phyloP scores from a whole-genome alignment of 2,888 invertebrate genomes.

The Ormyrus pomaceus region DNA sequence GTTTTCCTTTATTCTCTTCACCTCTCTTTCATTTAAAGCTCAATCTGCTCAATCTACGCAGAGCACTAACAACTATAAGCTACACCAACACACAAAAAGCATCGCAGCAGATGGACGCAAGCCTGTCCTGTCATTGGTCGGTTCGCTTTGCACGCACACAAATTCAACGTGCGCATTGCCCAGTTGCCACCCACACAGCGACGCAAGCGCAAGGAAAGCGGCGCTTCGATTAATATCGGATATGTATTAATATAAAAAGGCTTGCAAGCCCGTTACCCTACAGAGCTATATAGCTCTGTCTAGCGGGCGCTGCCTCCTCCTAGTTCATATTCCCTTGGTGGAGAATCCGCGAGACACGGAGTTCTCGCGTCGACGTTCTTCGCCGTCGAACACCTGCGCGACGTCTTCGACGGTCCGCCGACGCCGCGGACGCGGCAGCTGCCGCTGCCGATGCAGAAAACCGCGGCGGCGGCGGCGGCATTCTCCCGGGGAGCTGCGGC shows the following conservation, averaged over 20 bases:
- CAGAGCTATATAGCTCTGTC: no score
- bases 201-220: background rate
- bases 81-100: no score
- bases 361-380: conserved; percentile 71
- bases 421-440: background rate
- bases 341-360: conserved; percentile 72
- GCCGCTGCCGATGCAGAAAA: conserved; percentile 5
- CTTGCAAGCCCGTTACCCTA: background rate
- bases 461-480: conserved; percentile 29
- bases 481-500: background rate
- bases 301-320: conserved; percentile 51
- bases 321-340: conserved; percentile 66
- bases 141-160: background rate
- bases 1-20: no score
- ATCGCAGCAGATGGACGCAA: no score
- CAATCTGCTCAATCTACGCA: no score
- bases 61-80: no score
- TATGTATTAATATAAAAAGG: conserved; percentile 48
- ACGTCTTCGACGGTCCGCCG: conserved; percentile 55
- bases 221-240: conserved; percentile 44
- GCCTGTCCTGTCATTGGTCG: conserved; percentile 7
- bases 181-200: background rate
- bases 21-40: no score
- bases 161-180: background rate
- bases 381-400: conserved; percentile 63